A percentile compares a stretch with the other conserved stretches of the same genome.
These are phyloP conservation scores for Terebella lapidaria DNA, from an alignment of 2,888 invertebrate genomes.

Conservation along the genomic window DNA sequence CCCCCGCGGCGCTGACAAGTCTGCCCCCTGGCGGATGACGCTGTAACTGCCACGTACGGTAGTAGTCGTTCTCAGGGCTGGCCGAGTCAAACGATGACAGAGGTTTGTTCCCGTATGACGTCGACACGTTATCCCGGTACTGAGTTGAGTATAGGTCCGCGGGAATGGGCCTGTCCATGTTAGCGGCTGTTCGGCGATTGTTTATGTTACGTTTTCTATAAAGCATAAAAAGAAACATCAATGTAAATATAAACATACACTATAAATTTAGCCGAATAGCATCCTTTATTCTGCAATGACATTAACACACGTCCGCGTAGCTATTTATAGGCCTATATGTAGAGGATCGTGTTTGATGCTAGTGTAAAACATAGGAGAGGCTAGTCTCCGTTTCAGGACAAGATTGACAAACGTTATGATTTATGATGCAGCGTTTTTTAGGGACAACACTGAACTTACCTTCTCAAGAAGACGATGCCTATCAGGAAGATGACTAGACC, in stretches of 20 bases:
- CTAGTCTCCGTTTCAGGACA: too few species aligned
- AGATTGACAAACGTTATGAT: too few species aligned
- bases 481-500: conserved; percentile 21
- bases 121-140: not conserved
- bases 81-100: not conserved
- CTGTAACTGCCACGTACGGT: conserved; percentile 28
- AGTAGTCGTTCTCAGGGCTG: conserved; percentile 26
- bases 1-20: not conserved
- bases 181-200: not conserved
- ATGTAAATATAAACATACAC: too few species aligned
- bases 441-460: conserved; percentile 16
- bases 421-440: too few species aligned
- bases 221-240: too few species aligned
- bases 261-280: too few species aligned
- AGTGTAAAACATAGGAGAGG: too few species aligned
- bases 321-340: too few species aligned
- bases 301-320: too few species aligned
- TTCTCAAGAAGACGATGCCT: conserved; percentile 21
- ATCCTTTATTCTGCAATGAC: too few species aligned
- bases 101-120: not conserved
- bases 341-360: too few species aligned
- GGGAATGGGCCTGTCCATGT: not conserved
- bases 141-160: not conserved
- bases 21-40: conserved; percentile 5
- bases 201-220: not conserved